Conservation (phyloP, 2,113 vertebrate species). For the Eonycteris spelaea region DNA sequence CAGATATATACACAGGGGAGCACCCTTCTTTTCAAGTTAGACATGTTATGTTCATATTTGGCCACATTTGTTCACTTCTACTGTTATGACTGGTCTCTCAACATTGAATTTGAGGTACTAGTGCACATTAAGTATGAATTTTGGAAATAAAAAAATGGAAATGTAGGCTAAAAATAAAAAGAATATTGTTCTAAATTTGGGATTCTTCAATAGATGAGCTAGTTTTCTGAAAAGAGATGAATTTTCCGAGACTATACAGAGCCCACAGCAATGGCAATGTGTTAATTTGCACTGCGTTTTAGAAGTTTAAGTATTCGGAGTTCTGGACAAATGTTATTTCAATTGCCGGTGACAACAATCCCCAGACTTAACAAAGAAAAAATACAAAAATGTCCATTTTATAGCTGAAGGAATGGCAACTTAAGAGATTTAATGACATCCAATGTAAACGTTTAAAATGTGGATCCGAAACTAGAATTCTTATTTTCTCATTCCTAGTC, state of each 20-base stretch:
- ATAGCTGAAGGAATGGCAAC: background rate
- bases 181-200: background rate
- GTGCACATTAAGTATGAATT: background rate
- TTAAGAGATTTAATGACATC: background rate
- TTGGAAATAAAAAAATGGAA: background rate
- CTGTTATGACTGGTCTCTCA: background rate
- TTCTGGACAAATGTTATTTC: no score
- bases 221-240: background rate
- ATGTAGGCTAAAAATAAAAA: background rate
- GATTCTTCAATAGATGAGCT: background rate
- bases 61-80: background rate
- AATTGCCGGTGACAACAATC: no score
- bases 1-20: background rate
- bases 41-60: background rate
- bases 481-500: background rate
- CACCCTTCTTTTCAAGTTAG: background rate
- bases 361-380: background rate
- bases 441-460: background rate
- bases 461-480: background rate
- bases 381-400: background rate
- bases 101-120: background rate
- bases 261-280: background rate
- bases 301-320: background rate
- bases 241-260: background rate
- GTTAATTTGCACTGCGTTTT: background rate